phyloP scores from a whole-genome alignment of 2,888 invertebrate genomes.

The Pseudococcus longispinus region DNA sequence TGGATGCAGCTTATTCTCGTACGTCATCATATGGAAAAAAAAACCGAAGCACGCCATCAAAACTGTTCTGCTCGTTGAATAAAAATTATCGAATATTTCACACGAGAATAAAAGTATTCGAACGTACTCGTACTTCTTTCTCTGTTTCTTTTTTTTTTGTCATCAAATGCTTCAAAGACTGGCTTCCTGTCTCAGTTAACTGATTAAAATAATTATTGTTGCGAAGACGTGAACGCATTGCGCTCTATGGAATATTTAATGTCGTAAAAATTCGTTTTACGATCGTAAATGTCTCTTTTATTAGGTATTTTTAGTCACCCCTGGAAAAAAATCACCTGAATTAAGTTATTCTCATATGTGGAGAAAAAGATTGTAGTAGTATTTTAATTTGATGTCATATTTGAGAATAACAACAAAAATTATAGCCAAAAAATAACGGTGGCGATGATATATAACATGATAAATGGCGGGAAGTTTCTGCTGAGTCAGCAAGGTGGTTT shows the following conservation, averaged over 20 bases:
- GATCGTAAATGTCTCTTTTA: not conserved
- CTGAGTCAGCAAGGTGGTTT: not conserved
- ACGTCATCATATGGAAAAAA: not conserved
- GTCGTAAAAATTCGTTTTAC: not conserved
- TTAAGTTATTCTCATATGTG: not conserved
- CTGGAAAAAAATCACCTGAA: not conserved
- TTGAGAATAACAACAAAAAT: not conserved
- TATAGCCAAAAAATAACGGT: not conserved
- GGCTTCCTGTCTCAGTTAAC: conserved; percentile 32
- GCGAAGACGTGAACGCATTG: not conserved
- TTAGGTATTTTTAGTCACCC: not conserved
- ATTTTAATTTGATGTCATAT: not conserved
- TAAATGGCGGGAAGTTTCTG: not conserved
- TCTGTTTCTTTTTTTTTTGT: not conserved
- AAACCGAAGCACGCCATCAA: not conserved
- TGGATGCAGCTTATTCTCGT: not conserved
- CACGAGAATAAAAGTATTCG: conserved; percentile 43
- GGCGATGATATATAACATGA: not conserved
- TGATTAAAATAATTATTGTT: conserved; percentile 20
- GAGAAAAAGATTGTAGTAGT: not conserved
- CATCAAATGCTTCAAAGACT: conserved; percentile 20
- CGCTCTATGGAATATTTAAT: conserved; percentile 7
- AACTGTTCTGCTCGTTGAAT: conserved; percentile 23
- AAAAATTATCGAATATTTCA: conserved; percentile 45
- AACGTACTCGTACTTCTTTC: not conserved